These are phyloP conservation scores for Aspidiotus rigidus DNA, from an alignment of 2,888 invertebrate species.

Conservation along the genomic window DNA sequence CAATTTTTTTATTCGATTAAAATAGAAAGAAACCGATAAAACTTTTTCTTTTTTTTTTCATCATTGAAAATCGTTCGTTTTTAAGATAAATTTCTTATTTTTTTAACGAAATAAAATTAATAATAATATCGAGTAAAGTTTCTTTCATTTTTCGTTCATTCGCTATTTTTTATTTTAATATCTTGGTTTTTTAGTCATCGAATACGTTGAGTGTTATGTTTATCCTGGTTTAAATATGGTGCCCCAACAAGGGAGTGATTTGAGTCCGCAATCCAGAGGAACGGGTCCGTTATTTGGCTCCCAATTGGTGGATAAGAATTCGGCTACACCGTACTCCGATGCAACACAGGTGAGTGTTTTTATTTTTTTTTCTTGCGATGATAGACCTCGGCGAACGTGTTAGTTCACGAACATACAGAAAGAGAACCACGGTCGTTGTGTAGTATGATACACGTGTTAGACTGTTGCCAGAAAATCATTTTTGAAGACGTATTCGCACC, in stretches of 20 bases:
- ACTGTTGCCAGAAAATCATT: background rate
- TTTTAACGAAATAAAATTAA: background rate
- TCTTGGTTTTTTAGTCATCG: background rate
- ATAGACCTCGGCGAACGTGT: too few species aligned
- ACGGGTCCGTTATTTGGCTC: slow-evolving; percentile 69
- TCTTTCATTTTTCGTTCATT: background rate
- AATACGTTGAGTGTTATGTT: slow-evolving; percentile 25
- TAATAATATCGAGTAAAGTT: background rate
- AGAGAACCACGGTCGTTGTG: background rate
- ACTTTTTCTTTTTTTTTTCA: background rate
- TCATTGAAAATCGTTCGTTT: background rate
- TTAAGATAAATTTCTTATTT: background rate
- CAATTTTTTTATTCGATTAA: background rate
- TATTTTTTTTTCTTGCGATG: background rate
- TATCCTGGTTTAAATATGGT: slow-evolving; percentile 20
- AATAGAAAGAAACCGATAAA: too few species aligned
- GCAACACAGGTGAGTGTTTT: slow-evolving; percentile 77
- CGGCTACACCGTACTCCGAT: slow-evolving; percentile 92
- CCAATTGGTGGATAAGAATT: slow-evolving; percentile 78
- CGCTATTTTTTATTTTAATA: background rate
- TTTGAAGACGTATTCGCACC: too few species aligned
- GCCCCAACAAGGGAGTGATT: slow-evolving; percentile 33
- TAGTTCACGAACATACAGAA: too few species aligned
- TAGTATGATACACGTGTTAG: background rate
- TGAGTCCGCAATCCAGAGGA: slow-evolving; percentile 26